Percentiles rank a stretch among this genome's conserved stretches.
phyloP scores from a whole-genome alignment of 2,113 vertebrate genomes.

The Clarias gariepinus region DNA sequence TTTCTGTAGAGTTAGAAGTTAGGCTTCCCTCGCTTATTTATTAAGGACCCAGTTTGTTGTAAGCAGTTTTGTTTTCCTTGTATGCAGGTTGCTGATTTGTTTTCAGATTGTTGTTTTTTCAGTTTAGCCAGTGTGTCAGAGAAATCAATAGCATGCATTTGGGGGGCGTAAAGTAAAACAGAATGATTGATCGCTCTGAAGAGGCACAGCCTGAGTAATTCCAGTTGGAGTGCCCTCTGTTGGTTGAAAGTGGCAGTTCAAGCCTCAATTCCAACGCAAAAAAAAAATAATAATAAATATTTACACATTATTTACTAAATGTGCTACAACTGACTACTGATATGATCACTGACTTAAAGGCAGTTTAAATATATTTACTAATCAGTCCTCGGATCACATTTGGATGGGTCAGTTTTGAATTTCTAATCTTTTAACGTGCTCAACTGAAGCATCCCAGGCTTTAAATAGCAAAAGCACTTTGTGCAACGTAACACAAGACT shows the following conservation, averaged over 20 bases:
- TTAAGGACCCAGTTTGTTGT: not conserved
- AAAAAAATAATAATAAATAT: not conserved
- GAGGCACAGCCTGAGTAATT: not conserved
- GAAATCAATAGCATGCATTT: not conserved
- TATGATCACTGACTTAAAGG: not conserved
- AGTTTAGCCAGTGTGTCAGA: not conserved
- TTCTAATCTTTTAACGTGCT: not conserved
- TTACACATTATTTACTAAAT: not conserved
- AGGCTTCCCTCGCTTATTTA: not conserved
- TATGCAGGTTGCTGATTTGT: not conserved
- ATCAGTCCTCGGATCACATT: not conserved
- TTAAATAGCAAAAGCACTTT: not conserved
- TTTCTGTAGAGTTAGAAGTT: not conserved
- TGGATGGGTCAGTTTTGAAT: not conserved
- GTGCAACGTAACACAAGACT: not conserved
- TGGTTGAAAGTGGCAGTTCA: not conserved
- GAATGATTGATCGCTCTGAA: constrained; percentile 7
- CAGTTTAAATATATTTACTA: not conserved
- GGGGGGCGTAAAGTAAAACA: not conserved
- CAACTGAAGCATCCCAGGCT: not conserved
- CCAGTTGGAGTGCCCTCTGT: not conserved
- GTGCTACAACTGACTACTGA: not conserved
- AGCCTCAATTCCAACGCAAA: not conserved
- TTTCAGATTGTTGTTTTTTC: not conserved
- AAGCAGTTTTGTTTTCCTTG: not conserved